Evolutionary conservation across 2,888 invertebrate species (phyloP).

Genomic region (Apotomis turbidana): DNA sequence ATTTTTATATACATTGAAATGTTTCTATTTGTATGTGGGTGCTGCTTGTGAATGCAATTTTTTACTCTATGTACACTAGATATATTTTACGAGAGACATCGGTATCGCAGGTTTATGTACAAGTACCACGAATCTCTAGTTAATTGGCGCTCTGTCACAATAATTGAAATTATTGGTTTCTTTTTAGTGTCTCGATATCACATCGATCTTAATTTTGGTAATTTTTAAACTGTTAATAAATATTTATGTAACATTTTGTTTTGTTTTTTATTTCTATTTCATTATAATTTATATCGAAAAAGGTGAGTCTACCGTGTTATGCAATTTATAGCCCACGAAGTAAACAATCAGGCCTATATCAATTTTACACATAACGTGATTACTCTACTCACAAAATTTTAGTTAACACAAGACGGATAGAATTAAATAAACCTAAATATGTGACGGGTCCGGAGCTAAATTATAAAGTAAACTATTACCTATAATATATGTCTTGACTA

Average conservation of each 20-base stretch:
- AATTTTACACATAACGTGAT: background rate
- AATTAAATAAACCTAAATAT: too few species aligned
- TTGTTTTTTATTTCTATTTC: conserved; percentile 71
- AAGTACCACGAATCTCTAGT: conserved; percentile 69
- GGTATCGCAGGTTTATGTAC: conserved; percentile 26
- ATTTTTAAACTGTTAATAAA: conserved; percentile 80
- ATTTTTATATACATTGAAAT: conserved; percentile 72
- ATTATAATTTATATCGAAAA: conserved; percentile 46
- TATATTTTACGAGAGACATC: conserved; percentile 45
- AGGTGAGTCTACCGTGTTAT: conserved; percentile 79
- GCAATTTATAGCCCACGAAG: conserved; percentile 75
- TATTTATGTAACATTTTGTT: conserved; percentile 77
- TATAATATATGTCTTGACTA: too few species aligned
- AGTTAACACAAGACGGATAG: conserved; percentile 33
- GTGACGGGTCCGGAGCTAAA: too few species aligned
- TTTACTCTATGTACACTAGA: conserved; percentile 61
- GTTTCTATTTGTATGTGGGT: conserved; percentile 69
- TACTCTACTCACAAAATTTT: conserved; percentile 9
- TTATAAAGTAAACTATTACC: too few species aligned
- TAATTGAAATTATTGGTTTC: conserved; percentile 56
- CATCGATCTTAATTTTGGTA: conserved; percentile 62
- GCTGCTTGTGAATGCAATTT: conserved; percentile 68
- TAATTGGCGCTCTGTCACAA: conserved; percentile 62
- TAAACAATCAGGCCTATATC: conserved; percentile 6
- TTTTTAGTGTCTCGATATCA: conserved; percentile 63